Base-by-base conservation (phyloP, 2,113 vertebrate genomes). In the Trochalopteron elliotii region DNA sequence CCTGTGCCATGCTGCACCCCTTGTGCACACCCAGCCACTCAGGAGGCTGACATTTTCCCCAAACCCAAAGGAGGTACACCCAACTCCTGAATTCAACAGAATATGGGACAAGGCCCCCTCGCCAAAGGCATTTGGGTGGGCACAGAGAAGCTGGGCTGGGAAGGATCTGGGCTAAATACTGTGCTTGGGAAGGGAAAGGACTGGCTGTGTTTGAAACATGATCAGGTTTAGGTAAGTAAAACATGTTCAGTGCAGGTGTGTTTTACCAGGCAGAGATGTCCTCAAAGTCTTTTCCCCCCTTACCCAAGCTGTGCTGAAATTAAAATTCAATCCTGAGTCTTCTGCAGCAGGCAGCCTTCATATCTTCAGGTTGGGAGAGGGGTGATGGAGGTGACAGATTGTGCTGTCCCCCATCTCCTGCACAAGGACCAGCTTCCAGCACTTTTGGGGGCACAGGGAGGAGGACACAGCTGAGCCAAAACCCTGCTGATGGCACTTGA, bases 381-480 rank as follows among this genome's bases (percentile, higher is more conserved):
- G 30, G 22, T 33, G 56, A 31, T 3, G 39, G 45, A 1, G n/a
- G 71, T 5, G 20, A 39, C 35, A 39, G 64, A 5, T 5, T 0
- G 0, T 42, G 49, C 59, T 60, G 39, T 47, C 44, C 60, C 39
- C 13, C 31, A 2, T 13, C 19, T 55, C 44, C 44, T 28, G 70
- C 47, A 20, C 0, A 0, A 44, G 50, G 37, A 59, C 14, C 30
- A 24, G 18, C 30, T 64, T 37, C 35, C 68, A 47, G 55, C 2
- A 0, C 60, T 3, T 0, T 7, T 0, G 7, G 24, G 49, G 23
- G 0, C 28, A 19, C 50, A 19, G 24, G 15, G 47, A n/a, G 21
- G 28, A 57, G n/a, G 52, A 28, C 52, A 35, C 4, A 2, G 30
- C 39, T 68, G 55, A 84, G 35, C 31, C 4, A 7, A 44, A 57